Base-by-base conservation (phyloP, 2,797 vertebrate genomes). In the Gadopsis bispinosus region DNA sequence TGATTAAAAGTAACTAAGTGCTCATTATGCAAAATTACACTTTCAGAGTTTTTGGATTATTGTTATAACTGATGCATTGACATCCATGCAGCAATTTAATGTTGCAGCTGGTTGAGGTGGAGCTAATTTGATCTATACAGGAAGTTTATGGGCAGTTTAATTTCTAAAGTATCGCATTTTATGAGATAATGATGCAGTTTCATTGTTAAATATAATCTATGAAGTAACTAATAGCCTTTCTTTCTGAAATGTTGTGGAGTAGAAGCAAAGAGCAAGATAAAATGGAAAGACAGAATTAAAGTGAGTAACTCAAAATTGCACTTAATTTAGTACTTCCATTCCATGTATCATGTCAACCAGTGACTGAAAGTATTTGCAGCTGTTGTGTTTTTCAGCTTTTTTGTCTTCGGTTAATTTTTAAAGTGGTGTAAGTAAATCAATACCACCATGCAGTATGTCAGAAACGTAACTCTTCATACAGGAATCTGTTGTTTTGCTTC, bases 361-460 rank as follows among this genome's bases (percentile, higher is more conserved):
- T 29, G 56, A 61, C 16, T 63, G 26, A 67, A 73, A 65, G 64
- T 73, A 45, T 17, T 45, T 17, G 60, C 20, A 51, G 54, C 54
- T 59, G 11, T 59, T 22, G 3, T 60, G 26, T 43, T 20, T 22
- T 61, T 62, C 26, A 35, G 43, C 47, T 72, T 37, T 26, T 26
- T 26, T 26, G 26, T 29, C 31, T 31, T 8, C 65, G 33, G 39
- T 72, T 63, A 45, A 71, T 70, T 71, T 83, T 74, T 80, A 56
- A 68, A 80, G 41, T 68, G 17, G 60, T 59, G 43, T 59, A 48
- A 74, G 35, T 41, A n/a, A 61, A 50, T 63, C 35, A 56, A 43
- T 62, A 31, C 22, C 26, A 55, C 17, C 31, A 9, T 56, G 26
- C 13, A 10, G 50, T 37, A 59, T 29, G 39, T 41, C 13, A 35